phyloP scores from a whole-genome alignment of 2,888 invertebrate species.

The Drosophila pseudotalamancana region DNA sequence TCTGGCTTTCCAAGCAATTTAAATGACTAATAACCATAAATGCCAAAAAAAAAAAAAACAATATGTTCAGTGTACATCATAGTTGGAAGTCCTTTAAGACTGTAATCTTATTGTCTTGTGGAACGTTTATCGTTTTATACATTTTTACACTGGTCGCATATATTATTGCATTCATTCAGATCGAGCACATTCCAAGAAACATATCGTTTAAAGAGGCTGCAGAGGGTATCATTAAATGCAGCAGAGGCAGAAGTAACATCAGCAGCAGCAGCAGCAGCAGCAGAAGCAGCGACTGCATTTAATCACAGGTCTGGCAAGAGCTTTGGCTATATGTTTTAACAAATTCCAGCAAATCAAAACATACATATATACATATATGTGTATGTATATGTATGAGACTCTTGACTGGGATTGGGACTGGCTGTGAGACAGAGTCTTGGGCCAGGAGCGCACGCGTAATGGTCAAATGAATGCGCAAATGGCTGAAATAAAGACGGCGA shows the following conservation, averaged over 20 bases:
- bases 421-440: constrained; percentile 14
- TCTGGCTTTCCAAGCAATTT: neutral
- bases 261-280: constrained; percentile 33
- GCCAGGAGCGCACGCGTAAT: constrained; percentile 60
- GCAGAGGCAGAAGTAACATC: constrained; percentile 17
- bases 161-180: constrained; percentile 33
- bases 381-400: constrained; percentile 5
- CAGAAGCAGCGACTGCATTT: constrained; percentile 55
- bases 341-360: constrained; percentile 76
- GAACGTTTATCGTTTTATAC: neutral
- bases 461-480: constrained; percentile 72
- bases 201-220: constrained; percentile 57
- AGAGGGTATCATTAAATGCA: constrained; percentile 64
- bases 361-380: constrained; percentile 20
- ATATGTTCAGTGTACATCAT: neutral
- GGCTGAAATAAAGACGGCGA: constrained; percentile 52
- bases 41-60: neutral
- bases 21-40: constrained; percentile 23
- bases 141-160: constrained; percentile 6
- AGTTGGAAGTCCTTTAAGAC: too few relatives aligned
- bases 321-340: constrained; percentile 73
- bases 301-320: constrained; percentile 59
- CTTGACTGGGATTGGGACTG: constrained; percentile 5
- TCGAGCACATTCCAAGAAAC: constrained; percentile 61
- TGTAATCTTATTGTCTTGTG: too few relatives aligned